A percentile compares a stretch with the other conserved stretches of the same genome.
These are phyloP conservation scores for Microdon myrmicae DNA, from an alignment of 2,888 invertebrate species.

Conservation along the genomic window DNA sequence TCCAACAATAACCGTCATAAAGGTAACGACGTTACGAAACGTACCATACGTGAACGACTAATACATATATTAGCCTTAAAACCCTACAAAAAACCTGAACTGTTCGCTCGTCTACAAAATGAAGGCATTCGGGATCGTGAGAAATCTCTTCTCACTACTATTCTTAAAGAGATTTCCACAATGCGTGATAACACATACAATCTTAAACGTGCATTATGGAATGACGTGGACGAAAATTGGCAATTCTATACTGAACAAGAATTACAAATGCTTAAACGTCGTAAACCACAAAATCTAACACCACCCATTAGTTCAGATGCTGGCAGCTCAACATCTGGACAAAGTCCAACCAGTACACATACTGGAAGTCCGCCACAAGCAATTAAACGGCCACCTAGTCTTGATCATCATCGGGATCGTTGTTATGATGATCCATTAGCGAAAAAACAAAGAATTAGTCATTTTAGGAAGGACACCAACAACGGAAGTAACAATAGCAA, in stretches of 20 bases:
- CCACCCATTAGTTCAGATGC: slow-evolving; percentile 88
- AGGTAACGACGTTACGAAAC: slow-evolving; percentile 63
- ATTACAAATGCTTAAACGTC: slow-evolving; percentile 85
- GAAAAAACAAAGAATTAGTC: slow-evolving; percentile 89
- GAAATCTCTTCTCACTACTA: slow-evolving; percentile 78
- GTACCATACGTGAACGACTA: slow-evolving; percentile 84
- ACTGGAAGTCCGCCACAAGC: slow-evolving; percentile 78
- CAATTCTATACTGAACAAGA: slow-evolving; percentile 93
- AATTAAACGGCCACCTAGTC: slow-evolving; percentile 67
- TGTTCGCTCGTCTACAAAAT: slow-evolving; percentile 81
- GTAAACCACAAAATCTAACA: slow-evolving; percentile 90
- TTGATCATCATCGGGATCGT: slow-evolving; percentile 67
- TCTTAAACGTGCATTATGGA: slow-evolving; percentile 87
- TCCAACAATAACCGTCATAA: slow-evolving; percentile 54
- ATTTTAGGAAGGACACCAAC: slow-evolving; percentile 73
- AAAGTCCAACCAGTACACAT: slow-evolving; percentile 80
- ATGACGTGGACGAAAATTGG: slow-evolving; percentile 94
- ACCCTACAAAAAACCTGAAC: slow-evolving; percentile 93
- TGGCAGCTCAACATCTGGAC: slow-evolving; percentile 80
- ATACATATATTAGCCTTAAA: slow-evolving; percentile 93
- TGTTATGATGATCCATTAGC: slow-evolving; percentile 71
- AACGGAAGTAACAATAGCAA: slow-evolving; percentile 42
- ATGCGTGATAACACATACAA: slow-evolving; percentile 91
- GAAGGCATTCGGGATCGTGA: slow-evolving; percentile 91
- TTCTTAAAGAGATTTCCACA: slow-evolving; percentile 82